Evolutionary conservation across 2,113 vertebrate species (phyloP), one percentile per base, ranked within the genome.

Genomic region (Myanophis thanlyinensis): DNA sequence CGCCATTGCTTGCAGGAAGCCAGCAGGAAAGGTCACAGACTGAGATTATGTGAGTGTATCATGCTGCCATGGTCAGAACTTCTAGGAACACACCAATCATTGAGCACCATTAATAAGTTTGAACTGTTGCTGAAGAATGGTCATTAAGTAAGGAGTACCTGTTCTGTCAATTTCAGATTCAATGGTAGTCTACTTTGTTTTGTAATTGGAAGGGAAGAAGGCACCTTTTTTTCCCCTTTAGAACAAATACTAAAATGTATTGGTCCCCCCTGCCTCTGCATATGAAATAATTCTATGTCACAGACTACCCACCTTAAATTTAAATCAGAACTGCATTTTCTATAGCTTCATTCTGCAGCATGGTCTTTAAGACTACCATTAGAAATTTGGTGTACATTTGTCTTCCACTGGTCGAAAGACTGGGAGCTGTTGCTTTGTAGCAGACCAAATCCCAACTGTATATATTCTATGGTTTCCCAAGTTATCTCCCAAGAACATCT

Each of bases 401-500:
- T 40, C 56, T 27, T 4, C 49, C n/a, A 18, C 9, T 52, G 27
- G 35, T 9, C 85, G 30, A 35, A 35, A 85, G 52, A 91, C 35
- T 89, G 47, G 67, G 86, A 44, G 25, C 27, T 7, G 23, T 27
- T 86, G 35, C 62, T 47, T 86, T 47, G 2, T 3, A 84, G 59
- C 44, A 88, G 93, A 40, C 47, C 73, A 93, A 30, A 59, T 48
- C 51, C 25, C 40, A 89, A 40, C 67, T 85, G 47, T 52, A n/a
- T 52, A n/a, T 80, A 35, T 49, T 23, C 73, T 47, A 48, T n/a
- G 23, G 44, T 51, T 80, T 59, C 53, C 51, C 53, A 11, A 87
- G 54, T 51, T 85, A 93, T 51, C 48, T 48, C 73, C 92, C 53
- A 94, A 94, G 87, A 95, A 49, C 22, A 6, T 48, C 91, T 92